These are phyloP conservation scores for Archilochus colubris DNA, from an alignment of 2,113 vertebrate genomes.

Conservation along the genomic window DNA sequence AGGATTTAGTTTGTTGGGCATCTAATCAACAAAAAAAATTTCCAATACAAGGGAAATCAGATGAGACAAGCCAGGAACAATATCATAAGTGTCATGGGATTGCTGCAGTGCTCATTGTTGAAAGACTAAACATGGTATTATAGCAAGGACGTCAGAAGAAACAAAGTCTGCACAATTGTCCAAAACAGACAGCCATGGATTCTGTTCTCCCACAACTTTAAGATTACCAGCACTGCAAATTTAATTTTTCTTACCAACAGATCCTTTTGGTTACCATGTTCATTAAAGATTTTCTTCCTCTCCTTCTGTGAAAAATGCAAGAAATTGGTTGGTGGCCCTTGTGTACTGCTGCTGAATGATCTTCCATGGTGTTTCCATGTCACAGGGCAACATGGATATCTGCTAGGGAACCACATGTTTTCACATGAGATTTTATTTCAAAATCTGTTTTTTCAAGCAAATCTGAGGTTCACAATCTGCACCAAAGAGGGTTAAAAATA, in stretches of 20 bases:
- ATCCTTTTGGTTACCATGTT: neutral
- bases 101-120: neutral
- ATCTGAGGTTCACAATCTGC: neutral
- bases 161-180: neutral
- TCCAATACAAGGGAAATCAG: neutral
- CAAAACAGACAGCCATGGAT: neutral
- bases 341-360: neutral
- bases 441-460: neutral
- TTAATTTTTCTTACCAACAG: neutral
- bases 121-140: neutral
- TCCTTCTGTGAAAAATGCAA: neutral
- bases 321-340: neutral
- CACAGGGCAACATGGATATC: neutral
- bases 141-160: neutral
- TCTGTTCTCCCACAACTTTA: neutral
- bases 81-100: neutral
- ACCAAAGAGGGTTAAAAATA: neutral
- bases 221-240: neutral
- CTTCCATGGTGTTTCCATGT: rapidly evolving
- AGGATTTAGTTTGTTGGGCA: neutral
- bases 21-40: neutral
- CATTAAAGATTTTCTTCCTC: neutral
- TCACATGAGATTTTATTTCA: rapidly evolving
- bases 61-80: neutral
- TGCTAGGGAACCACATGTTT: neutral